phyloP scores from a whole-genome alignment of 1,140 invertebrate species.

The Maniola jurtina region DNA sequence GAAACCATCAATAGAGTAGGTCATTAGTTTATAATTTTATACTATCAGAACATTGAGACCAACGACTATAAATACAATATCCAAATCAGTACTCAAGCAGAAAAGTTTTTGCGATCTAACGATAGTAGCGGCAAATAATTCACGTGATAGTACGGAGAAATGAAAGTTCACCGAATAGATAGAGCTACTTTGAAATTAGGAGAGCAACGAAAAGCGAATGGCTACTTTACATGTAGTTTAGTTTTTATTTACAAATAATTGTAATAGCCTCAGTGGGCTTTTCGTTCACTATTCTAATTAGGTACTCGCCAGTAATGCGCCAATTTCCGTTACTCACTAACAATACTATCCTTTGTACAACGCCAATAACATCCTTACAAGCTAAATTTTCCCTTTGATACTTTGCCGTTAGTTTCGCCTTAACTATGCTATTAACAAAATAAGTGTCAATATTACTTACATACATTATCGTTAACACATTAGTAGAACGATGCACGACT shows the following conservation, averaged over 20 bases:
- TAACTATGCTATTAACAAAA: constrained; percentile 75
- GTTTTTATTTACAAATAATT: constrained; percentile 65
- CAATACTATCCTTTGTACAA: constrained; percentile 78
- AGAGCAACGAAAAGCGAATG: constrained; percentile 63
- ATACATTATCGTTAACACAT: constrained; percentile 68
- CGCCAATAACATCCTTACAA: constrained; percentile 73
- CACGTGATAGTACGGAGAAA: constrained; percentile 15
- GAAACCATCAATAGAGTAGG: constrained; percentile 1
- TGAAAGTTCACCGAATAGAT: constrained; percentile 14
- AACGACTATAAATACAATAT: constrained; percentile 22
- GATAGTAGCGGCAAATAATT: constrained; percentile 21
- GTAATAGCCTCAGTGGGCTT: constrained; percentile 69
- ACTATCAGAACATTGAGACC: constrained; percentile 27
- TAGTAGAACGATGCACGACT: constrained; percentile 73
- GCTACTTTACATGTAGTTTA: constrained; percentile 55
- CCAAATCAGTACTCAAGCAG: constrained; percentile 24
- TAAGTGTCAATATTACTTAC: constrained; percentile 76
- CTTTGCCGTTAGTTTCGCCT: constrained; percentile 68
- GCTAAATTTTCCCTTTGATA: constrained; percentile 64
- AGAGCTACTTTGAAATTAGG: constrained; percentile 34
- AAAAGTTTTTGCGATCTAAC: constrained; percentile 13
- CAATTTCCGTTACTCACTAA: constrained; percentile 73
- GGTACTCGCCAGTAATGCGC: constrained; percentile 79
- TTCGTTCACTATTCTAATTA: constrained; percentile 75
- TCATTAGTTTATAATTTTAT: constrained; percentile 1